Percentiles rank a stretch among this genome's conserved stretches.
Conservation (phyloP, 2,797 vertebrate species). For the Myotis daubentonii region DNA sequence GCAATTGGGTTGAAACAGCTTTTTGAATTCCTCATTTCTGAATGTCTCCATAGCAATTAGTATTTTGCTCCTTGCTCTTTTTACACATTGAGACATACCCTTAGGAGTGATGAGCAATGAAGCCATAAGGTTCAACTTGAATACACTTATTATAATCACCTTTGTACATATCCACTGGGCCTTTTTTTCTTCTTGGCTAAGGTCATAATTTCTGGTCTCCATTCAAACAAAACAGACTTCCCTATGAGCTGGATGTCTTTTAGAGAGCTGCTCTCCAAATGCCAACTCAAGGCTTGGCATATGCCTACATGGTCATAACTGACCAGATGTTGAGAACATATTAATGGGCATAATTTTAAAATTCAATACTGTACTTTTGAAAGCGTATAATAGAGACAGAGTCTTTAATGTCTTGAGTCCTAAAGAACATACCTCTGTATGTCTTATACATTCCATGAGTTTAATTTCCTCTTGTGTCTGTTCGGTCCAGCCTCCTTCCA, state of each 20-base stretch:
- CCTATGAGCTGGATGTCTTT: constrained; percentile 48
- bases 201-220: constrained; percentile 75
- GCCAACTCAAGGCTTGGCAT: constrained; percentile 56
- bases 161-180: constrained; percentile 59
- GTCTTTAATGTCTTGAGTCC: not conserved
- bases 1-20: constrained; percentile 64
- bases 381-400: not conserved
- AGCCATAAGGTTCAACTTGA: constrained; percentile 71
- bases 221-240: constrained; percentile 76
- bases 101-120: constrained; percentile 70
- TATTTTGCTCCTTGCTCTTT: constrained; percentile 72
- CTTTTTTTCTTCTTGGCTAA: constrained; percentile 72
- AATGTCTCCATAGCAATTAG: constrained; percentile 73
- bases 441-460: constrained; percentile 70
- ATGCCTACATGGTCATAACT: constrained; percentile 58
- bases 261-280: constrained; percentile 59
- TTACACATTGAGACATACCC: constrained; percentile 63
- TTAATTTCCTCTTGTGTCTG: constrained; percentile 75
- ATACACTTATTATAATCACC: constrained; percentile 72
- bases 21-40: constrained; percentile 62
- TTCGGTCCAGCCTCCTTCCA: constrained; percentile 77
- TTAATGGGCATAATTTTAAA: constrained; percentile 60
- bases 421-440: constrained; percentile 62
- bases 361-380: constrained; percentile 45
- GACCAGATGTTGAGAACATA: constrained; percentile 52